phyloP scores from a whole-genome alignment of 2,797 vertebrate species.

The Cossypha caffra region DNA sequence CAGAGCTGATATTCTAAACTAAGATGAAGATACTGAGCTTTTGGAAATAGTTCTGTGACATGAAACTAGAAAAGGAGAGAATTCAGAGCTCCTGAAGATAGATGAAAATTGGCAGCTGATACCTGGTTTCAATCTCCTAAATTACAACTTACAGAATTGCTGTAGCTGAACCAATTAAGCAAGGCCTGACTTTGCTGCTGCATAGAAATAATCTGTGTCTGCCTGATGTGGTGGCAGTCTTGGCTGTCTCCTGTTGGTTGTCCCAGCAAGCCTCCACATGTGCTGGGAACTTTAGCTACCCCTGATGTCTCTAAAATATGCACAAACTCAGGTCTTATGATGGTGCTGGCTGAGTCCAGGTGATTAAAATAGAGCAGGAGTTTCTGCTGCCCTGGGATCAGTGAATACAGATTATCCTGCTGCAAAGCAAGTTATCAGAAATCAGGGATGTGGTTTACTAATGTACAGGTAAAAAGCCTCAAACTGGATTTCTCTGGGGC shows the following conservation, averaged over 20 bases:
- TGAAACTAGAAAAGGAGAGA: not conserved
- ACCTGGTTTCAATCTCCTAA: not conserved
- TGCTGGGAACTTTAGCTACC: not conserved
- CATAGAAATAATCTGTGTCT: not conserved
- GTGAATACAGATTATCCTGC: not conserved
- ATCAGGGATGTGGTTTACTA: not conserved
- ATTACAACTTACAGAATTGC: not conserved
- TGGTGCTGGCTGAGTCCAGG: not conserved
- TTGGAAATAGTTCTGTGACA: not conserved
- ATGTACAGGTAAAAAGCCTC: not conserved
- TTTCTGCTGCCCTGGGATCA: not conserved
- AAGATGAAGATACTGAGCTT: not conserved
- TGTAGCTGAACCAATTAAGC: not conserved
- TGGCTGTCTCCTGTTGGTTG: not conserved
- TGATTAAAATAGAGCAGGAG: not conserved
- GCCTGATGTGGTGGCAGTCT: not conserved
- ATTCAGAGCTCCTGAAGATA: not conserved
- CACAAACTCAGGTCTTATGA: not conserved
- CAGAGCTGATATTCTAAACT: not conserved
- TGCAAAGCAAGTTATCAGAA: not conserved
- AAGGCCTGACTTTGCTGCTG: not conserved
- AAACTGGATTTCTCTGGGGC: not conserved
- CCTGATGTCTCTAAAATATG: not conserved
- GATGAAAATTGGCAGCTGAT: not conserved
- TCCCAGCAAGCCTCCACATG: not conserved